Evolutionary conservation across 2,888 invertebrate genomes (phyloP).

Genomic region (Orthonevra nobilis): DNA sequence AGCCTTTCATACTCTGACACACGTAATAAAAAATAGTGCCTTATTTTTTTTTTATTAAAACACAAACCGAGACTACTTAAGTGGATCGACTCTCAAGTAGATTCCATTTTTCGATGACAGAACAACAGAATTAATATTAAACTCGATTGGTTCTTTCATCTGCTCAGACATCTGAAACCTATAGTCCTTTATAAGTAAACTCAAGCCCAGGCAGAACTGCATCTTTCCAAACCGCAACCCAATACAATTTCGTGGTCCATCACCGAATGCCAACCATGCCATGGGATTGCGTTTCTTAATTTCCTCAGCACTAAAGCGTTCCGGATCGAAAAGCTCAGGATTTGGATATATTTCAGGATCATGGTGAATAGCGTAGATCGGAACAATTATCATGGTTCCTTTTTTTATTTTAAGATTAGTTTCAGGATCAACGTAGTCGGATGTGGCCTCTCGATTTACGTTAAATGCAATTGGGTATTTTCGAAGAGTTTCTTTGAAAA

Average conservation of each 20-base stretch:
- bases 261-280: slow-evolving; percentile 23
- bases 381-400: slow-evolving; percentile 73
- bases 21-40: slow-evolving; percentile 15
- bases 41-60: too few relatives aligned
- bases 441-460: slow-evolving; percentile 71
- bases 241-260: slow-evolving; percentile 56
- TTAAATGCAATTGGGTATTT: not conserved
- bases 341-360: slow-evolving; percentile 67
- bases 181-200: slow-evolving; percentile 62
- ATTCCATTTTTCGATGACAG: slow-evolving; percentile 72
- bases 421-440: slow-evolving; percentile 80
- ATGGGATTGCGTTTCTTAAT: slow-evolving; percentile 80
- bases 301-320: slow-evolving; percentile 82
- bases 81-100: slow-evolving; percentile 67
- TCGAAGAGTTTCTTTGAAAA: slow-evolving; percentile 1
- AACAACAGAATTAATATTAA: slow-evolving; percentile 51
- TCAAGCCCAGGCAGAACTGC: slow-evolving; percentile 62
- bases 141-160: slow-evolving; percentile 72
- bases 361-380: slow-evolving; percentile 27
- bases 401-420: slow-evolving; percentile 81
- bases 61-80: too few relatives aligned
- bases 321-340: slow-evolving; percentile 83
- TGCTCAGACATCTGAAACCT: slow-evolving; percentile 70
- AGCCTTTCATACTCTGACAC: slow-evolving; percentile 4
- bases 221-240: slow-evolving; percentile 68